Base-by-base conservation (phyloP, 2,888 invertebrate species). In the Synanthedon andrenaeformis region DNA sequence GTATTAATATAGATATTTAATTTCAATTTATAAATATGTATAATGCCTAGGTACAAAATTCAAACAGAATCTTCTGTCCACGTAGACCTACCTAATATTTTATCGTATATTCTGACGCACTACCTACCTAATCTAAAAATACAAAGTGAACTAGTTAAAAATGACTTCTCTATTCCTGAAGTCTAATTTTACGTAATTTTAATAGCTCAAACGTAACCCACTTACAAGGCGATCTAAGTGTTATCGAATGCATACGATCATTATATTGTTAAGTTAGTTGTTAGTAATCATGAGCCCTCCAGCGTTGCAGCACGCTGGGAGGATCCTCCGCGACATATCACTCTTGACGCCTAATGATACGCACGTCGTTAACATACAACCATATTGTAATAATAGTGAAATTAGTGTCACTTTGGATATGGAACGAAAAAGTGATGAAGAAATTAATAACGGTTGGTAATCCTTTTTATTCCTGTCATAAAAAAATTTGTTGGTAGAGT, bases 201-300 rank as follows among this genome's bases (percentile, higher is more conserved):
- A 14, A 12, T 45, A 6, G 8, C 12, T 42, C 3, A 12, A 45
- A n/a, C 45, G 14, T 45, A 45, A 13, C 42, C n/a, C n/a, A 45
- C 13, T 45, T 13, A 14, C 45, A 45, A 12, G 11, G n/a, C 4
- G n/a, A 14, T 13, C 45, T 35, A 28, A 45, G 45, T 14, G 45
- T 45, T 35, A 35, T 13, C 45, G 45, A 12, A 45, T 45, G 45
- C 45, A 12, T n/a, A 45, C 12, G 45, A 14, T n/a, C 45, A 45
- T n/a, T 13, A 45, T 45, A 45, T 23, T 23, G 23, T 23, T 23
- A 23, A 23, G 23, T 23, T 5, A 45, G 12, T 5, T 45, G 14
- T n/a, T 62, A 67, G 64, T 67, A 59, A 61, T 58, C 56, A 69
- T 68, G 69, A 67, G 62, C 60, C 62, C 62, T 55, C 64, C 66